Evolutionary conservation across 2,113 vertebrate genomes (phyloP), one percentile per base, ranked within the genome.

Genomic region (Progne subis): DNA sequence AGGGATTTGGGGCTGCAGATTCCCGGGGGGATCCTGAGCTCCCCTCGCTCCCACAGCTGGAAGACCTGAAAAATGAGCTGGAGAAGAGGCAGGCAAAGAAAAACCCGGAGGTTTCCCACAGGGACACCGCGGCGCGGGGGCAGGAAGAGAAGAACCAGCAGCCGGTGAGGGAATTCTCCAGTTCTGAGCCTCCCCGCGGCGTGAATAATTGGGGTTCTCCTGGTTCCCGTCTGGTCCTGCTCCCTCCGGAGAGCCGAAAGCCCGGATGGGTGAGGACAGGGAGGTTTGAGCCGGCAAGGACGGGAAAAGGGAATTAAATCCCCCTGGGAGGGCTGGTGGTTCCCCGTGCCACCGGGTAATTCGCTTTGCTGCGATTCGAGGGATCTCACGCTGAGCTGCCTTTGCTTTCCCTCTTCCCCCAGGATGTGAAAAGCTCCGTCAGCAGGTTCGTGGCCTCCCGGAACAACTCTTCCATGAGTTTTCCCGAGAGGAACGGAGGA

Each of bases 21-120:
- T 4, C 61, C 61, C 1, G 4, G 18, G 14, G 12, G 39, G 28
- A n/a, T 10, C 46, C 55, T 12, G 67, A 83, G 20, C 39, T 72
- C 57, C 32, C 9, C 26, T 60, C 2, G 0, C 39, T 26, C 32
- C 47, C 26, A 1, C 85, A 94, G 93, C 76, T 94, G 85, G 43
- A 94, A 57, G 85, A 92, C 6, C 56, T 95, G 56, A 92, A 95
- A 75, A 79, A 95, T 92, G 94, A 95, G 43, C 25, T 92, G 16
- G 93, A 92, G 59, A 94, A 89, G 81, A 82, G 86, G 29, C 86
- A 92, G 37, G 68, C 31, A 0, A 92, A 78, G 47, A 82, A 46
- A 41, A 3, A 0, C 11, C 5, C 9, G 0, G 78, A 52, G 32
- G 6, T 23, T 47, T 72, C 89, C 19, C 76, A 6, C 3, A 53